phyloP scores from a whole-genome alignment of 2,888 invertebrate genomes.

The Prosapia bicincta region DNA sequence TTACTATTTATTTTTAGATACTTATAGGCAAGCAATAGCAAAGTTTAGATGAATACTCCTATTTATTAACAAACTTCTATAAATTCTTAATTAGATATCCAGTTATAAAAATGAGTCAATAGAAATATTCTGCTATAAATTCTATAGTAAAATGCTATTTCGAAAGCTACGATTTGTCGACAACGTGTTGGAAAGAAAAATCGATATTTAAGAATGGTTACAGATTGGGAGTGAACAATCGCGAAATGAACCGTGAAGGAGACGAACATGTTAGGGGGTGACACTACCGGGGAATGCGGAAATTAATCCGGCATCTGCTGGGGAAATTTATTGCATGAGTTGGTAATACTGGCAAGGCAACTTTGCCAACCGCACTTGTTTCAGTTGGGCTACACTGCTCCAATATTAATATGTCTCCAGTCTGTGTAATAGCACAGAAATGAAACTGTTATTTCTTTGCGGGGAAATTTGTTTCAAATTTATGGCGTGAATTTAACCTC shows the following conservation, averaged over 20 bases:
- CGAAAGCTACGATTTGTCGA: too few species aligned
- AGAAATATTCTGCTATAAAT: too few species aligned
- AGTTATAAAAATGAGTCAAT: too few species aligned
- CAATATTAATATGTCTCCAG: neutral
- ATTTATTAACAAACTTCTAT: too few species aligned
- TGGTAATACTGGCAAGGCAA: neutral
- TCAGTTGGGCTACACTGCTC: neutral
- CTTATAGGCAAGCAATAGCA: too few species aligned
- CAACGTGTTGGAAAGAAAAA: too few species aligned
- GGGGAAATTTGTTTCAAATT: neutral
- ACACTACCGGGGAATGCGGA: neutral
- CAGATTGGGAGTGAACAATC: neutral
- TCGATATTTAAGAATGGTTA: neutral
- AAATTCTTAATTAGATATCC: too few species aligned
- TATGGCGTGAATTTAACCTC: neutral
- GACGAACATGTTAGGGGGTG: neutral
- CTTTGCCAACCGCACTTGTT: conserved; percentile 2
- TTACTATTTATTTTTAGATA: too few species aligned
- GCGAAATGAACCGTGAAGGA: neutral
- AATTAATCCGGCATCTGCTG: neutral
- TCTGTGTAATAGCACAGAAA: neutral
- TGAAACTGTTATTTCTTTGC: neutral
- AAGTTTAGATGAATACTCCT: too few species aligned
- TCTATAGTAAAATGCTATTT: too few species aligned
- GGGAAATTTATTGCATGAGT: neutral